These are phyloP conservation scores for Drosophila recens DNA, from an alignment of 2,888 invertebrate genomes.

Conservation along the genomic window DNA sequence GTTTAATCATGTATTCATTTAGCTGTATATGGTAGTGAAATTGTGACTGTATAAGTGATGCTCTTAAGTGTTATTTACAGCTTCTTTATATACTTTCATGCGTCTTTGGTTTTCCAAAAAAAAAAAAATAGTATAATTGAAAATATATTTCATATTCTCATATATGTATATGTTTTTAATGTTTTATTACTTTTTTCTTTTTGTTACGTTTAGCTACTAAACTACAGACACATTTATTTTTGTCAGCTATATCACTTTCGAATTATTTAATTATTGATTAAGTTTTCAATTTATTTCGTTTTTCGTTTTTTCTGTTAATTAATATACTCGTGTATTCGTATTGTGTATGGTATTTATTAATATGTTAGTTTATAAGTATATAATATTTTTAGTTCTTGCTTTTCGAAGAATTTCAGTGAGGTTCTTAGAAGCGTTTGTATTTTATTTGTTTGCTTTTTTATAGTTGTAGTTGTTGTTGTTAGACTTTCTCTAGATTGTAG, in stretches of 20 bases:
- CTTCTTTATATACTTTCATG: conserved; percentile 31
- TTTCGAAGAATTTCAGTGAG: conserved; percentile 84
- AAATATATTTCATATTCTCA: conserved; percentile 17
- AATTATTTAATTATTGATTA: conserved; percentile 79
- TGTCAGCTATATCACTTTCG: conserved; percentile 80
- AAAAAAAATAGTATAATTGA: conserved; percentile 25
- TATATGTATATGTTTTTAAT: conserved; percentile 34
- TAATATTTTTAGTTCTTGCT: conserved; percentile 45
- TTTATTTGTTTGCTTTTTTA: conserved; percentile 2
- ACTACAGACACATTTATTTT: conserved; percentile 78
- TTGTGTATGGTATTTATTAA: conserved; percentile 42
- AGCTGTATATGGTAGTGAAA: conserved; percentile 25
- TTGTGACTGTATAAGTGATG: conserved; percentile 26
- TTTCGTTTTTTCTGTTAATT: conserved; percentile 32
- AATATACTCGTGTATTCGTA: conserved; percentile 40
- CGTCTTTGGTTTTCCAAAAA: conserved; percentile 39
- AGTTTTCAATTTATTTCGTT: conserved; percentile 46
- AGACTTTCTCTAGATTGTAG: conserved; percentile 62
- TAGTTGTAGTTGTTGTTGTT: conserved; percentile 34
- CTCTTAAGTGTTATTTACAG: conserved; percentile 63
- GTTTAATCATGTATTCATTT: conserved; percentile 19
- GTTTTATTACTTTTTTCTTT: conserved; percentile 20
- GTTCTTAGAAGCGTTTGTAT: conserved; percentile 78
- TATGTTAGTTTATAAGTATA: conserved; percentile 48
- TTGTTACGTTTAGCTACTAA: conserved; percentile 64